Conservation (phyloP, 2,888 invertebrate genomes). For the Eupithecia pulchellata region DNA sequence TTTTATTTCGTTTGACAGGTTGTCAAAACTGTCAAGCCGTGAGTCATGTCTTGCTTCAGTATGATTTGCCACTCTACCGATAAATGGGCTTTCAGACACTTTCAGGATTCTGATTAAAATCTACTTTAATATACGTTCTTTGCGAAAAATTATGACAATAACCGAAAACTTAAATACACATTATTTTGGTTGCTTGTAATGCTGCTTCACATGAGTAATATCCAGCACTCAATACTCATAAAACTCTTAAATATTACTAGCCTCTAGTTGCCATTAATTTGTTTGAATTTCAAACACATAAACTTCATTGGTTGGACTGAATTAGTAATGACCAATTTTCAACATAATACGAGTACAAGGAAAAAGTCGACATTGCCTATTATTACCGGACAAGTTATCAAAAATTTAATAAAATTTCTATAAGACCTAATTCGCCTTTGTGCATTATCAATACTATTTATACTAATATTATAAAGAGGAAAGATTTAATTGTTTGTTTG, state of each 20-base stretch:
- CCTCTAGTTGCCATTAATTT: too few species aligned
- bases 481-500: too few species aligned
- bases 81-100: neutral
- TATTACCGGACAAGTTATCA: too few species aligned
- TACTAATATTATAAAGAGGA: too few species aligned
- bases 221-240: neutral
- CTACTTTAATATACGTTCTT: too few species aligned
- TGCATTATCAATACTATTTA: too few species aligned
- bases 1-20: neutral
- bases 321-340: neutral
- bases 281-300: neutral
- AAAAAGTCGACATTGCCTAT: neutral
- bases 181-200: too few species aligned
- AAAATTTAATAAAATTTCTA: neutral
- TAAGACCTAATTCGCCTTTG: too few species aligned
- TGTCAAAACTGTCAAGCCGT: neutral
- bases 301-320: neutral
- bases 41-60: neutral
- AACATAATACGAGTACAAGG: neutral
- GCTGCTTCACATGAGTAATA: neutral
- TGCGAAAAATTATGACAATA: too few species aligned
- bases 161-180: too few species aligned
- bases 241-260: neutral
- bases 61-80: neutral
- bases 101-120: neutral